phyloP scores from a whole-genome alignment of 2,888 invertebrate species.

The Ypsolopha scabrella region DNA sequence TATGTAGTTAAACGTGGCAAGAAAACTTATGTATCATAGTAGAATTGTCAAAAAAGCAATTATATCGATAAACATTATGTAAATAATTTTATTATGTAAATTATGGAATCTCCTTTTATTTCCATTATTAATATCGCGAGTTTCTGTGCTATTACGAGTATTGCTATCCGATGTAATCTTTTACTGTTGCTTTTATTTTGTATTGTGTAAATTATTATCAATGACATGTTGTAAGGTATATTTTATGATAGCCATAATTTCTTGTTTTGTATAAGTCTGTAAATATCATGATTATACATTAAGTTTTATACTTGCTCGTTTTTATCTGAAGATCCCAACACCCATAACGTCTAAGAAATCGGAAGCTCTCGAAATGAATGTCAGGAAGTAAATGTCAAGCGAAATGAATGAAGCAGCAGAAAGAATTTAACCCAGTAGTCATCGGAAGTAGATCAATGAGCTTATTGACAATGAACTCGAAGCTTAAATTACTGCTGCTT shows the following conservation, averaged over 20 bases:
- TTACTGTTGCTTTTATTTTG: constrained; percentile 64
- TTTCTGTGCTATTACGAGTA: constrained; percentile 54
- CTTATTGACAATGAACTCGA: not conserved
- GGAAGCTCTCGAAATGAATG: too few relatives aligned
- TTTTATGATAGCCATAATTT: constrained; percentile 66
- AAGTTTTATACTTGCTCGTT: constrained; percentile 53
- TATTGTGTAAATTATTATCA: constrained; percentile 66
- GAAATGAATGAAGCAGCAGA: too few relatives aligned
- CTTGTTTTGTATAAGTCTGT: constrained; percentile 69
- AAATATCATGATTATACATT: constrained; percentile 70
- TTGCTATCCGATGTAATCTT: constrained; percentile 52
- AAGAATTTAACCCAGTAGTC: too few relatives aligned
- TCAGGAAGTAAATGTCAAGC: too few relatives aligned
- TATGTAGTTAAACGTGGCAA: constrained; percentile 15
- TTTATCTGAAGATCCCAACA: not conserved
- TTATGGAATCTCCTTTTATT: constrained; percentile 63
- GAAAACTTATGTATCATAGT: constrained; percentile 9
- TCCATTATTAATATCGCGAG: constrained; percentile 48
- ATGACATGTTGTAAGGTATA: constrained; percentile 67
- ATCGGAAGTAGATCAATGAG: not conserved
- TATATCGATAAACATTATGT: constrained; percentile 56
- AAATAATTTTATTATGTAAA: constrained; percentile 58
- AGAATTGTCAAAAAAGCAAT: constrained; percentile 20
- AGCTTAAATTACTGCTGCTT: not conserved
- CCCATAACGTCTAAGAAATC: too few relatives aligned